These are phyloP conservation scores for Xiphias gladius DNA, from an alignment of 2,113 vertebrate genomes.

Conservation along the genomic window DNA sequence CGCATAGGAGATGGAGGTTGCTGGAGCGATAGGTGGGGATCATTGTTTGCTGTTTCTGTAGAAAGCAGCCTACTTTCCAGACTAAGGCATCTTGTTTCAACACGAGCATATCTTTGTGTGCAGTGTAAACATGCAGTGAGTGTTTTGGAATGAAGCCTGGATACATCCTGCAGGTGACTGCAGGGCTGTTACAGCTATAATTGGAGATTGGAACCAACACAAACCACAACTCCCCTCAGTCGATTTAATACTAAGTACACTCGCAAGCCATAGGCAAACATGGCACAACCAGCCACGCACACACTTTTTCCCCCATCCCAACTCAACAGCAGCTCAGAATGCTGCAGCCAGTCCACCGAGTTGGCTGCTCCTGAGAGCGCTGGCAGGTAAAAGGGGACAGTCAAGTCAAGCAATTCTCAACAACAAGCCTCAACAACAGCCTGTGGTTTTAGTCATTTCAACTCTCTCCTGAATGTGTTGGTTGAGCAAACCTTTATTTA, in stretches of 20 bases:
- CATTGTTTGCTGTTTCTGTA: background rate
- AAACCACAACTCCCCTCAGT: background rate
- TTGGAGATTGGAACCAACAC: background rate
- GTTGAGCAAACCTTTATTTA: background rate
- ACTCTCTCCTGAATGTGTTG: background rate
- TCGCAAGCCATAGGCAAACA: background rate
- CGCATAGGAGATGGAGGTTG: too few relatives aligned
- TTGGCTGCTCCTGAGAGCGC: background rate
- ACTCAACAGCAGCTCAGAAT: constrained; percentile 18
- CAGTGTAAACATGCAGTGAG: background rate
- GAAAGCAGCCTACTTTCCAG: constrained; percentile 11
- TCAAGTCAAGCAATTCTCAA: background rate
- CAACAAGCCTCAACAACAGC: background rate
- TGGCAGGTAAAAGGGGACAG: constrained; percentile 7
- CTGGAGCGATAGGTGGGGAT: too few relatives aligned
- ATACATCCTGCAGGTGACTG: constrained; percentile 9
- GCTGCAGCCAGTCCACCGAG: background rate
- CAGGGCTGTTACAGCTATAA: background rate
- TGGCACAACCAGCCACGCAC: background rate
- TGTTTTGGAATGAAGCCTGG: constrained; percentile 21
- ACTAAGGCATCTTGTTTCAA: background rate
- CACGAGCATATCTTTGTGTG: background rate
- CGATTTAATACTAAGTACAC: background rate
- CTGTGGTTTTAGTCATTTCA: background rate
- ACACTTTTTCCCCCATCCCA: background rate